phyloP scores from a whole-genome alignment of 2,888 invertebrate genomes.

The Archips crataeganus region DNA sequence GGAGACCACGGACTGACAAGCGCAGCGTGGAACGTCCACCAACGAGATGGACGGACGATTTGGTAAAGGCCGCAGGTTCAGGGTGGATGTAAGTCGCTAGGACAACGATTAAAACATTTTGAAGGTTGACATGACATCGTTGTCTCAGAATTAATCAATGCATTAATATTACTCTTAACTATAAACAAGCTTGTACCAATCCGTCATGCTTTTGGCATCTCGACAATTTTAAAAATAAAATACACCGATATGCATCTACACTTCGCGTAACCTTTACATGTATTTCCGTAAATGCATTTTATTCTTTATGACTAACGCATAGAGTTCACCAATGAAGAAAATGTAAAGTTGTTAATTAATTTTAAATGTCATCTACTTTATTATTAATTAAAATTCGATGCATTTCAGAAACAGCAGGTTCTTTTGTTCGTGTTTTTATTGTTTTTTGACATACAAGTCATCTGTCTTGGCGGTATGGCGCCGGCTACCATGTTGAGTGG shows the following conservation, averaged over 20 bases:
- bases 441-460: conserved; percentile 22
- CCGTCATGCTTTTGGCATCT: conserved; percentile 34
- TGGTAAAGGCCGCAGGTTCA: no score
- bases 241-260: conserved; percentile 33
- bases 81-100: neutral
- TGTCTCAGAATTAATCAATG: conserved; percentile 12
- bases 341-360: conserved; percentile 26
- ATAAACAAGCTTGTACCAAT: conserved; percentile 24
- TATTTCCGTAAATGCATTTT: neutral
- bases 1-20: no score
- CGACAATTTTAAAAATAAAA: conserved; percentile 32
- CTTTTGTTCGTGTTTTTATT: conserved; percentile 32
- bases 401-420: conserved; percentile 33
- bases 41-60: no score
- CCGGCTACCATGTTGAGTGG: conserved; percentile 23
- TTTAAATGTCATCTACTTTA: conserved; percentile 35
- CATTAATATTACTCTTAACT: conserved; percentile 37
- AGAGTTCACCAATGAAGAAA: neutral
- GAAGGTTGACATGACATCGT: conserved; percentile 23
- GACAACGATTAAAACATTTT: neutral
- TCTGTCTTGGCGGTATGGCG: conserved; percentile 25
- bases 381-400: conserved; percentile 39
- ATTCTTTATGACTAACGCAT: neutral
- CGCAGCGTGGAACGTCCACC: no score
- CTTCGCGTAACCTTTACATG: neutral